Percentiles rank a stretch among this genome's conserved stretches.
Conservation (phyloP, 2,113 vertebrate genomes). For the Nothoprocta pentlandii region DNA sequence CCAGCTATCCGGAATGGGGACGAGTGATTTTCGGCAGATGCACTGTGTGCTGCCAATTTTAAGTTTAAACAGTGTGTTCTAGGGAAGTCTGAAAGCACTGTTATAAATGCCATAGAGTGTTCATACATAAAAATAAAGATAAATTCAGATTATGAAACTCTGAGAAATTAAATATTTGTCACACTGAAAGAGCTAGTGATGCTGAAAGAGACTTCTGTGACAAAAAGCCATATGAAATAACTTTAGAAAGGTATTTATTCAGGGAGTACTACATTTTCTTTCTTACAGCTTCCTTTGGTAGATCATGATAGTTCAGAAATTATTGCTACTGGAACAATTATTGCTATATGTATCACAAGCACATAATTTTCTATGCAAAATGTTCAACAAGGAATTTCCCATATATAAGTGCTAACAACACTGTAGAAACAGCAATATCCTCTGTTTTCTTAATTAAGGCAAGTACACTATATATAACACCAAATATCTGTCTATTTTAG, state of each 20-base stretch:
- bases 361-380: neutral
- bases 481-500: neutral
- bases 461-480: neutral
- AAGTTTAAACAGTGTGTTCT: neutral
- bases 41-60: neutral
- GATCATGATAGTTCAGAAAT: neutral
- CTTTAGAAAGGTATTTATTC: neutral
- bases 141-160: accelerated
- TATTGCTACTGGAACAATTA: neutral
- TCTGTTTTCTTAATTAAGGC: neutral
- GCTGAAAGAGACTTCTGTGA: neutral
- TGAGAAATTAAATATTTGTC: neutral
- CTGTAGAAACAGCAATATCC: neutral
- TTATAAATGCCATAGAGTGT: neutral
- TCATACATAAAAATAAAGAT: neutral
- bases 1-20: neutral
- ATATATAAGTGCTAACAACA: neutral
- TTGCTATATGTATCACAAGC: neutral
- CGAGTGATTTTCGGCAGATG: neutral
- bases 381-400: neutral
- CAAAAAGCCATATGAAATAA: neutral
- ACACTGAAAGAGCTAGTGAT: neutral
- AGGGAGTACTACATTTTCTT: neutral
- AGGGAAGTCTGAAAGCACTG: neutral
- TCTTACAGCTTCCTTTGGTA: neutral